Base-by-base conservation (phyloP, 2,113 vertebrate genomes). In the Neolamprologus devosi region DNA sequence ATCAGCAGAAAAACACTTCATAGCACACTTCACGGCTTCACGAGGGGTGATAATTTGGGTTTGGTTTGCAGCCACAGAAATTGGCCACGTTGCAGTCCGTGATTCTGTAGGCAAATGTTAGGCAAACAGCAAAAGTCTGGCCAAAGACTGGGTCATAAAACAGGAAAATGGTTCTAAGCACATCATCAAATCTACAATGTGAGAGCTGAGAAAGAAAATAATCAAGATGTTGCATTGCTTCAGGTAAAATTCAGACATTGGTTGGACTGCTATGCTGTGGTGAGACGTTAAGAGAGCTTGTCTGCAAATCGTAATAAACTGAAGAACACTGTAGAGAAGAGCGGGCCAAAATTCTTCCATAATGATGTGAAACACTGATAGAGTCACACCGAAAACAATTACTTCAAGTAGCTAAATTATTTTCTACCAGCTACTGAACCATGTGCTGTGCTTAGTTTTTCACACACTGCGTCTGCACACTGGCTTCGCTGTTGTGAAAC, bases 381-480 rank as follows among this genome's bases (percentile, higher is more conserved):
- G 8, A 9, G 12, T 70, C 1, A 0, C 37, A 70, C 65, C 1
- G 2, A 68, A 68, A 68, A 40, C n/a, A 37, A 13, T 68, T 68
- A 68, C 63, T 68, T 68, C 3, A 68, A 42, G 35, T 40, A 23
- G n/a, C 35, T 42, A 70, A 42, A 70, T 4, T 12, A 8, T 40
- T 37, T 23, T 70, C 35, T 23, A 42, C 35, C n/a, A 70, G 12
- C 13, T 70, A 23, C 5, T 42, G 63, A 68, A 37, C 11, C 19
- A 68, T 68, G 63, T n/a, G 65, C n/a, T 42, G 5, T 26, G 4
- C 40, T 47, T 73, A 28, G 40, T 47, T 70, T 70, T 70, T 9
- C 65, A 0, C 21, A 47, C 21, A 28, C 21, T 23, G 5, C 0
- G 0, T 21, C 33, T 65, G 6, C 10, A 40, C 35, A 14, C 0